Conservation (phyloP, 2,888 invertebrate genomes). For the Thymelicus acteon region DNA sequence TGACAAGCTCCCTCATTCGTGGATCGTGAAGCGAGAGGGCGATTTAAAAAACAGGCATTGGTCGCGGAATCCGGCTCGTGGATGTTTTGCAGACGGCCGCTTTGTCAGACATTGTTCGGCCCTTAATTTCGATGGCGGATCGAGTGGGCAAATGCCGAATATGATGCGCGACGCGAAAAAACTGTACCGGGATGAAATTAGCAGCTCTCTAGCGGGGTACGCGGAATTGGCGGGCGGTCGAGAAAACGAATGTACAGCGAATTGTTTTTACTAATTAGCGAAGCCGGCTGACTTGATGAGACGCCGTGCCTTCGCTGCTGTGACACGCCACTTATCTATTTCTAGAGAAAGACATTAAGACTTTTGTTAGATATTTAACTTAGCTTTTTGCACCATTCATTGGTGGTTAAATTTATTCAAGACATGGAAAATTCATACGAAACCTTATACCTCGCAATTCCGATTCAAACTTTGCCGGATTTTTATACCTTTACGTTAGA, state of each 20-base stretch:
- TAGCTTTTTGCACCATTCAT: too few relatives aligned
- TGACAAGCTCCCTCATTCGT: conserved; percentile 82
- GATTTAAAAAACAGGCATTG: conserved; percentile 77
- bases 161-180: conserved; percentile 83
- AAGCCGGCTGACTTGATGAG: conserved; percentile 75
- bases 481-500: not conserved
- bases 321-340: conserved; percentile 28
- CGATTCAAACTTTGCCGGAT: too few relatives aligned
- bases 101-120: conserved; percentile 84
- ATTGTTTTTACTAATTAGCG: conserved; percentile 84
- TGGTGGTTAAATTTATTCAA: too few relatives aligned
- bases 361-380: too few relatives aligned
- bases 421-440: too few relatives aligned
- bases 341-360: not conserved
- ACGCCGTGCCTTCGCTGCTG: conserved; percentile 39
- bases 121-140: conserved; percentile 83
- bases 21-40: conserved; percentile 76
- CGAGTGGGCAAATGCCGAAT: conserved; percentile 83
- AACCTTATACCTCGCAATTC: too few relatives aligned
- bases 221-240: conserved; percentile 83
- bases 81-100: conserved; percentile 83
- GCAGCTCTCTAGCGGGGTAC: conserved; percentile 83
- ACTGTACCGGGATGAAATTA: conserved; percentile 81
- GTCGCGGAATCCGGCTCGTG: conserved; percentile 78
- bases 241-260: conserved; percentile 74